A percentile compares a stretch with the other conserved stretches of the same genome.
These are phyloP conservation scores for Alethe diademata DNA, from an alignment of 2,113 vertebrate genomes.

Conservation along the genomic window DNA sequence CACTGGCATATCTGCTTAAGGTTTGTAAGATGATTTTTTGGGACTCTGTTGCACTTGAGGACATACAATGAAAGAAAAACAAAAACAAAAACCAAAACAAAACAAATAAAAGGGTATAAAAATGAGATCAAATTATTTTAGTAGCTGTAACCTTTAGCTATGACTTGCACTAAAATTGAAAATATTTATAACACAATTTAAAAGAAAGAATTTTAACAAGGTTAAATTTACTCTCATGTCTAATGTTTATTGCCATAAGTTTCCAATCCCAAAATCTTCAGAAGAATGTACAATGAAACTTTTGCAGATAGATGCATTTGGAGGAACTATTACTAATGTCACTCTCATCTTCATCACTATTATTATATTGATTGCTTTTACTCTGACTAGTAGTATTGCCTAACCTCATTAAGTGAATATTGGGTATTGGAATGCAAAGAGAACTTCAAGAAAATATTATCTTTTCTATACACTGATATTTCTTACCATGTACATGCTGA, in stretches of 20 bases:
- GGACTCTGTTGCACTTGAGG: not conserved
- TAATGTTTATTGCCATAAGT: not conserved
- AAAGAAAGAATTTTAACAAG: not conserved
- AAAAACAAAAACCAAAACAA: too few species aligned
- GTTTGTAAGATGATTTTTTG: not conserved
- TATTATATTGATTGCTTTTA: not conserved
- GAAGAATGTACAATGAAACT: not conserved
- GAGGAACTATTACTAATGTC: not conserved
- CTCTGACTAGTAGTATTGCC: fast-evolving
- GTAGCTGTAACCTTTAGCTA: not conserved
- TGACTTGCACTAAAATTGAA: not conserved
- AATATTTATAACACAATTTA: not conserved
- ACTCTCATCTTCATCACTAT: not conserved
- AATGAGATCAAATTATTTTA: not conserved
- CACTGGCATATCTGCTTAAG: not conserved
- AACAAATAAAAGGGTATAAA: not conserved
- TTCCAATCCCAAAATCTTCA: not conserved
- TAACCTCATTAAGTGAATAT: not conserved
- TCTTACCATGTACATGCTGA: fast-evolving
- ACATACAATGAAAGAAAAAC: not conserved
- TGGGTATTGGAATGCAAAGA: not conserved
- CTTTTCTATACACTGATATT: not conserved
- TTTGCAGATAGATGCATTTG: not conserved
- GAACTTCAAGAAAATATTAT: not conserved
- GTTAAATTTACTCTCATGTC: not conserved